A percentile compares a stretch with the other conserved stretches of the same genome.
Conservation (phyloP, 2,888 invertebrate genomes). For the Imbricaverruca yamaguchii region DNA sequence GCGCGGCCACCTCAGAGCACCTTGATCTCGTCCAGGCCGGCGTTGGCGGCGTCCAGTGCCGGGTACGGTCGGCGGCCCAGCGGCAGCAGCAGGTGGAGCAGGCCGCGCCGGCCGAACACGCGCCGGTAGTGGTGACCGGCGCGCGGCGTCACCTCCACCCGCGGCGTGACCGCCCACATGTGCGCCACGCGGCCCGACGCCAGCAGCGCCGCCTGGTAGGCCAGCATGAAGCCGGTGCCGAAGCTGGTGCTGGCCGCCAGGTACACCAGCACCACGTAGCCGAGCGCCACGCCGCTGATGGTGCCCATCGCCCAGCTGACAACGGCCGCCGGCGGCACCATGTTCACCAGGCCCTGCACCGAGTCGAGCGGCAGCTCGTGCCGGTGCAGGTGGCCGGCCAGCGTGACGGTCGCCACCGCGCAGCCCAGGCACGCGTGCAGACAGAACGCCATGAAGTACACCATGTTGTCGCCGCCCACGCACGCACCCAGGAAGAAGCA, state of each 20-base stretch:
- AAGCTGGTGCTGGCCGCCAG: background rate
- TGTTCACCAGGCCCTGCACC: background rate
- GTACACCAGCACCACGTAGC: background rate
- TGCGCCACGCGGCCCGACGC: conserved; percentile 2
- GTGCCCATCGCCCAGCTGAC: conserved; percentile 8
- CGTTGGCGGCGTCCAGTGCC: background rate
- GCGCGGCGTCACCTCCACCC: conserved; percentile 31
- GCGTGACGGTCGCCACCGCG: background rate
- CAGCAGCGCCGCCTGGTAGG: background rate
- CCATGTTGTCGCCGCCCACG: conserved; percentile 42
- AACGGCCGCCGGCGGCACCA: background rate
- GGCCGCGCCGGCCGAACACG: conserved; percentile 32
- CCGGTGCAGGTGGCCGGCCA: background rate
- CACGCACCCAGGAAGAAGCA: conserved; percentile 45
- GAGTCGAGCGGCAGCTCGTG: background rate
- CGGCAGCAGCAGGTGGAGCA: conserved; percentile 32
- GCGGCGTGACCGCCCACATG: conserved; percentile 13
- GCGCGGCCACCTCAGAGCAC: conserved; percentile 19
- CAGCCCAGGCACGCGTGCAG: conserved; percentile 34
- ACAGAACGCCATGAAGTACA: conserved; percentile 40
- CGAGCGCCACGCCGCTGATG: background rate
- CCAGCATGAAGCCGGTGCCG: background rate
- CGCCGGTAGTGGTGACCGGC: conserved; percentile 33
- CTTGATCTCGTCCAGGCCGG: background rate
- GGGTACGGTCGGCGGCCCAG: background rate